phyloP scores from a whole-genome alignment of 2,888 invertebrate species.

The Drosophila kuntzei region DNA sequence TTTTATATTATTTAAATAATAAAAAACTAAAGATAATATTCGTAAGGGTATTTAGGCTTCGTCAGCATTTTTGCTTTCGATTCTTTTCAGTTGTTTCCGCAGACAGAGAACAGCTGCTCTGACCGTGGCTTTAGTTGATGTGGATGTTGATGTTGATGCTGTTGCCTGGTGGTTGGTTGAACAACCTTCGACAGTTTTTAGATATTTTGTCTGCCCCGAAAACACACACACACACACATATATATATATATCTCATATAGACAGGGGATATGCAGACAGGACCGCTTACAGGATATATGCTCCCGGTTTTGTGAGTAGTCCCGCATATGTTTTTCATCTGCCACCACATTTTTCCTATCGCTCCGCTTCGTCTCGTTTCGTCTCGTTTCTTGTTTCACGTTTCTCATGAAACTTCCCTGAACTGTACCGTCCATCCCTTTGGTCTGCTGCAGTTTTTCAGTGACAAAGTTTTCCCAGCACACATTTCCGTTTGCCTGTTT shows the following conservation, averaged over 20 bases:
- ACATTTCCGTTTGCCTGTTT: conserved; percentile 21
- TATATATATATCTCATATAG: conserved; percentile 18
- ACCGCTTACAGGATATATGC: conserved; percentile 64
- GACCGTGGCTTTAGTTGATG: conserved; percentile 42
- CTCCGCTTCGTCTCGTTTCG: conserved; percentile 15
- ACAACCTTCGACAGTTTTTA: conserved; percentile 77
- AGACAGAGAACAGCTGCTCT: conserved; percentile 69
- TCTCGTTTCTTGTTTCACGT: conserved; percentile 29
- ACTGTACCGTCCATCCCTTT: conserved; percentile 48
- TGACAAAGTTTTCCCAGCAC: conserved; percentile 63
- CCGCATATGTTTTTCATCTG: conserved; percentile 73
- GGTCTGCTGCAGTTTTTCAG: conserved; percentile 37
- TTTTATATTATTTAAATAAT: no score
- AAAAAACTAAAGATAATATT: no score
- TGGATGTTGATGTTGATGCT: conserved; percentile 3
- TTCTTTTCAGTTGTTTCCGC: conserved; percentile 12
- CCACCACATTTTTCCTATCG: conserved; percentile 43
- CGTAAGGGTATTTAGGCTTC: neutral
- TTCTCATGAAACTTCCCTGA: conserved; percentile 51
- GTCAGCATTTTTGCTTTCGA: neutral
- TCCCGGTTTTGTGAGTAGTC: conserved; percentile 48
- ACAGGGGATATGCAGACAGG: conserved; percentile 38
- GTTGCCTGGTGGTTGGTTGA: conserved; percentile 62
- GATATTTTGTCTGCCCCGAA: conserved; percentile 69
- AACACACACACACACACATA: conserved; percentile 31